Percentiles rank a stretch among this genome's conserved stretches.
Conservation (phyloP, 2,797 vertebrate genomes). For the Sciaenops ocellatus region DNA sequence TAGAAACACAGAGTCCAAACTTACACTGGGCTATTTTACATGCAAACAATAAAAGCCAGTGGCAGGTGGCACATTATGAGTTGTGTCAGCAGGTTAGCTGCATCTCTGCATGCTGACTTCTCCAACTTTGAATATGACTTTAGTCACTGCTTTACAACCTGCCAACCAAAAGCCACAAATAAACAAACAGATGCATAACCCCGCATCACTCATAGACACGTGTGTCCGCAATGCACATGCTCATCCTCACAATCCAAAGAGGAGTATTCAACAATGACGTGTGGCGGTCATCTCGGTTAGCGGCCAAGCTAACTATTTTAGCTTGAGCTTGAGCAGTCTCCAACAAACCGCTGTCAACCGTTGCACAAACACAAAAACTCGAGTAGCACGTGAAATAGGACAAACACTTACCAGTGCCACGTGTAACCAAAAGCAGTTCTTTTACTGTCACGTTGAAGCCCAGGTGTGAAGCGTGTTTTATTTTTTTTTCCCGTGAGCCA, state of each 20-base stretch:
- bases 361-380: not conserved
- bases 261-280: slow-evolving; percentile 71
- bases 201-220: not conserved
- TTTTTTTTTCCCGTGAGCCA: not conserved
- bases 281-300: slow-evolving; percentile 73
- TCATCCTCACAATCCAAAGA: slow-evolving; percentile 10
- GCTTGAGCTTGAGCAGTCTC: slow-evolving; percentile 23
- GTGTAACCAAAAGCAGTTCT: slow-evolving; percentile 1
- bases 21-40: no score
- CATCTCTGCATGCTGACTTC: not conserved
- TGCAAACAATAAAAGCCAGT: not conserved
- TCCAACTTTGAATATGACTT: slow-evolving; percentile 35
- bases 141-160: not conserved
- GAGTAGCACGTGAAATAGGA: not conserved
- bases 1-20: not conserved
- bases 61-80: not conserved
- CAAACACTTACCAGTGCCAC: slow-evolving; percentile 62
- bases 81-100: not conserved
- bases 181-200: not conserved
- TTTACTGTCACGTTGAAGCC: slow-evolving; percentile 24
- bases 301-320: slow-evolving; percentile 66
- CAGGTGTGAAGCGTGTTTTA: slow-evolving; percentile 12
- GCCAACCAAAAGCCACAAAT: not conserved
- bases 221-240: not conserved
- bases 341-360: slow-evolving; percentile 8